phyloP scores from a whole-genome alignment of 2,888 invertebrate genomes.

The Tanypteryx hageni region DNA sequence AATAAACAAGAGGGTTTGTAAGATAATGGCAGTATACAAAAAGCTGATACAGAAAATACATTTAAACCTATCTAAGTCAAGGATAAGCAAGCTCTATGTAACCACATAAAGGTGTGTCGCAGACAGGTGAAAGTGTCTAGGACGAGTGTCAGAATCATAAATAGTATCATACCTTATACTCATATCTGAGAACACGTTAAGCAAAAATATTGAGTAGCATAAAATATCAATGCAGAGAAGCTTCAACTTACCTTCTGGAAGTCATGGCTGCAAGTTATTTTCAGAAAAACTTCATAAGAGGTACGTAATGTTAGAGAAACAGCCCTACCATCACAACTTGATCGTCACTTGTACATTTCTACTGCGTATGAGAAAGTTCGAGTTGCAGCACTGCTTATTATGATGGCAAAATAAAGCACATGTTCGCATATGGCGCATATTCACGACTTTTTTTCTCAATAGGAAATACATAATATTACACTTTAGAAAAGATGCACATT shows the following conservation, averaged over 20 bases:
- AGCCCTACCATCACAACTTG: constrained; percentile 48
- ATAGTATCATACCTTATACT: background rate
- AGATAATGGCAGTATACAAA: background rate
- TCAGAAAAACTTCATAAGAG: constrained; percentile 46
- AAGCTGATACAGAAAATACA: background rate
- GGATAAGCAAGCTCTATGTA: background rate
- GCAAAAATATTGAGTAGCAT: background rate
- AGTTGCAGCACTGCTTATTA: background rate
- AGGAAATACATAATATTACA: too few species aligned
- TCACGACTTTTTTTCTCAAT: too few species aligned
- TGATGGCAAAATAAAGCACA: too few species aligned
- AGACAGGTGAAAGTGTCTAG: constrained; percentile 46
- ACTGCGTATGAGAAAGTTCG: constrained; percentile 39
- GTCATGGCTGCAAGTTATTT: constrained; percentile 23
- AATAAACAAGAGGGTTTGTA: background rate
- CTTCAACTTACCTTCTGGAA: constrained; percentile 52
- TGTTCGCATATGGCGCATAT: too few species aligned
- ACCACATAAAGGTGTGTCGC: constrained; percentile 53
- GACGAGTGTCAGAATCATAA: constrained; percentile 56
- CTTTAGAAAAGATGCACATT: too few species aligned
- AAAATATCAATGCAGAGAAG: background rate
- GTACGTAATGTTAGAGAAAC: constrained; percentile 40
- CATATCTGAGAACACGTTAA: background rate
- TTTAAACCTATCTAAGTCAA: background rate
- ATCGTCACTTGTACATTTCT: constrained; percentile 55